Conservation (phyloP, 2,797 vertebrate genomes). For the Parotocinclus haroldoi region DNA sequence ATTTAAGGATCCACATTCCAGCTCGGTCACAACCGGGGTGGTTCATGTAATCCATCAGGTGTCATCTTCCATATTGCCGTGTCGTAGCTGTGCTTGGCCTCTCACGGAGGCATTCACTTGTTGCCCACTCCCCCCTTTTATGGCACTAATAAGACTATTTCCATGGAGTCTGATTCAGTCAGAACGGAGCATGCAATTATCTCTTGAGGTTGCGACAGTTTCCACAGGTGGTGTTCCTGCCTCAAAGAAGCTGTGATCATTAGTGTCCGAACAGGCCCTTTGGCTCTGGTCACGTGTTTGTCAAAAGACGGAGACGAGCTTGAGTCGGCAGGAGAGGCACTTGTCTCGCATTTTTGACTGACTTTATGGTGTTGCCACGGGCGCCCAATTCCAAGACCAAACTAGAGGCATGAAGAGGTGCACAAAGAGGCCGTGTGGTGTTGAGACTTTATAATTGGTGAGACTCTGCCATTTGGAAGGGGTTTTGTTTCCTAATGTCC, state of each 20-base stretch:
- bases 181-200: conserved; percentile 79
- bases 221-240: conserved; percentile 74
- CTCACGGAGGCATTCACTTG: conserved; percentile 69
- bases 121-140: conserved; percentile 60
- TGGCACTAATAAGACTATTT: conserved; percentile 79
- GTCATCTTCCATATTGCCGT: conserved; percentile 77
- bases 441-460: conserved; percentile 29
- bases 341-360: conserved; percentile 35
- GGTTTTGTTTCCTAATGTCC: too few species aligned
- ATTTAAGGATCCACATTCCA: conserved; percentile 80
- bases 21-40: conserved; percentile 65
- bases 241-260: conserved; percentile 69
- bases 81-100: conserved; percentile 71
- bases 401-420: conserved; percentile 18
- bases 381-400: conserved; percentile 20
- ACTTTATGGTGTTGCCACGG: conserved; percentile 21
- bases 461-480: background rate
- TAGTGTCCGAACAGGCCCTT: conserved; percentile 62
- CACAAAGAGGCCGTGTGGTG: conserved; percentile 2
- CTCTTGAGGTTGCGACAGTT: conserved; percentile 70
- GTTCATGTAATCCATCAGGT: conserved; percentile 79
- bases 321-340: conserved; percentile 38
- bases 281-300: conserved; percentile 36
- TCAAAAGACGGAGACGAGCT: conserved; percentile 33
- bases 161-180: conserved; percentile 73